Evolutionary conservation across 2,797 vertebrate species (phyloP).

Genomic region (Amblyopsis hoosieri): DNA sequence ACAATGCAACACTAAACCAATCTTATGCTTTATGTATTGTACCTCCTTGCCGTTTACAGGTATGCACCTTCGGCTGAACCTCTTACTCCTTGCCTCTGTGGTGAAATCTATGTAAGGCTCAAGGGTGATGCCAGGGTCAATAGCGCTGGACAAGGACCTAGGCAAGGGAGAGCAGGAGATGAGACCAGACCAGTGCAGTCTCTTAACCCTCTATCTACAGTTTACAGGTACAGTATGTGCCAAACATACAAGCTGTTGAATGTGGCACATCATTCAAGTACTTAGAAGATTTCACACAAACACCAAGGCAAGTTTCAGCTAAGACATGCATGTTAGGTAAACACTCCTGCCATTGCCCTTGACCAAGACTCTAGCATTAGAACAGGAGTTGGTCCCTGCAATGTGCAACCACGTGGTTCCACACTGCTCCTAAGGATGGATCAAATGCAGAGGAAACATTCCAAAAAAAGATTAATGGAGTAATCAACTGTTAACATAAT

Average conservation of each 20-base stretch:
- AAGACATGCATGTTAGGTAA: too few species aligned
- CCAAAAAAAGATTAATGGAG: too few species aligned
- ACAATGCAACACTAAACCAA: slow-evolving; percentile 12
- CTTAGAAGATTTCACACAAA: background rate
- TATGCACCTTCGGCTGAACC: slow-evolving; percentile 38
- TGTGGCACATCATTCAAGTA: background rate
- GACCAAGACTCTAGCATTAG: too few species aligned
- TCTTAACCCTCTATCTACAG: too few species aligned
- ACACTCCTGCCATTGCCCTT: too few species aligned
- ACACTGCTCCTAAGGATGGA: background rate
- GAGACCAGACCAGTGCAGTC: slow-evolving; percentile 35
- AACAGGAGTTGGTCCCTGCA: too few species aligned
- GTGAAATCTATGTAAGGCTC: slow-evolving; percentile 64
- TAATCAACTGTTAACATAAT: too few species aligned
- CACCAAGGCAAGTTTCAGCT: background rate
- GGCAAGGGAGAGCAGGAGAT: slow-evolving; percentile 45
- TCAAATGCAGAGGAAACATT: too few species aligned
- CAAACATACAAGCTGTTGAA: background rate
- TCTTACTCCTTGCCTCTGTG: slow-evolving; percentile 57
- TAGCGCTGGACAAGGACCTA: slow-evolving; percentile 64
- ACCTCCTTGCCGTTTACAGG: slow-evolving; percentile 58
- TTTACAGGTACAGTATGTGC: background rate
- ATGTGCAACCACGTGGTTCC: background rate
- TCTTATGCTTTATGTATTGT: slow-evolving; percentile 14
- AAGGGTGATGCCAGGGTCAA: slow-evolving; percentile 65